Percentiles rank a stretch among this genome's conserved stretches.
phyloP scores from a whole-genome alignment of 2,113 vertebrate genomes.

The Microtus pennsylvanicus region DNA sequence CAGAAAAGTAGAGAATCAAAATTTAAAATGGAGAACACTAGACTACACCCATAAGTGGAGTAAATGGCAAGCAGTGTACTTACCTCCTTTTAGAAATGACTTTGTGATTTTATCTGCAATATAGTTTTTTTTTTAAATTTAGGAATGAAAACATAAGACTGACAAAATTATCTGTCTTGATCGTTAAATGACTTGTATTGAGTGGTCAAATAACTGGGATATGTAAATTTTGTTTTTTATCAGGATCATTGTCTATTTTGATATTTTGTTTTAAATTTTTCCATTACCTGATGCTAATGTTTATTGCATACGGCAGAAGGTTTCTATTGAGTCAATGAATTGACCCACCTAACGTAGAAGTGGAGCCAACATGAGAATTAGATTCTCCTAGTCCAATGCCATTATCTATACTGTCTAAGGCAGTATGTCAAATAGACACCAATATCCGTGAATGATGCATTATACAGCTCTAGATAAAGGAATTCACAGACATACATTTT shows the following conservation, averaged over 20 bases:
- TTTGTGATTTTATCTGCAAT: neutral
- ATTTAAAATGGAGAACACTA: neutral
- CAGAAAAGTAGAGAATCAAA: neutral
- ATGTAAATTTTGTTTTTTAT: neutral
- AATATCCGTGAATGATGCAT: slow-evolving; percentile 32
- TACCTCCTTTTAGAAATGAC: neutral
- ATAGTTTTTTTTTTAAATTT: neutral
- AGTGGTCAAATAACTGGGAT: neutral
- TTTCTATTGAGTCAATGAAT: slow-evolving; percentile 20
- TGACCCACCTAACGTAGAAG: neutral
- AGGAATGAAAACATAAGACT: neutral
- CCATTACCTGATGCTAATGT: neutral
- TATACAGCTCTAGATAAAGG: neutral
- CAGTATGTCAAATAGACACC: neutral
- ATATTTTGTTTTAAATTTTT: neutral
- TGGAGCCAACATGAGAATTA: neutral
- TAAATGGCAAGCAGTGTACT: neutral
- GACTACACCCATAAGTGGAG: neutral
- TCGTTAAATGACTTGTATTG: neutral
- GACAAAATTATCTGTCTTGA: neutral
- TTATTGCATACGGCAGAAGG: neutral
- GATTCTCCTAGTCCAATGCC: neutral
- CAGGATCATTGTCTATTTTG: neutral
- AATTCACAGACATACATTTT: neutral
- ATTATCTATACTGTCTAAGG: neutral